Evolutionary conservation across 2,113 vertebrate genomes (phyloP).

Genomic region (Glareola pratincola): DNA sequence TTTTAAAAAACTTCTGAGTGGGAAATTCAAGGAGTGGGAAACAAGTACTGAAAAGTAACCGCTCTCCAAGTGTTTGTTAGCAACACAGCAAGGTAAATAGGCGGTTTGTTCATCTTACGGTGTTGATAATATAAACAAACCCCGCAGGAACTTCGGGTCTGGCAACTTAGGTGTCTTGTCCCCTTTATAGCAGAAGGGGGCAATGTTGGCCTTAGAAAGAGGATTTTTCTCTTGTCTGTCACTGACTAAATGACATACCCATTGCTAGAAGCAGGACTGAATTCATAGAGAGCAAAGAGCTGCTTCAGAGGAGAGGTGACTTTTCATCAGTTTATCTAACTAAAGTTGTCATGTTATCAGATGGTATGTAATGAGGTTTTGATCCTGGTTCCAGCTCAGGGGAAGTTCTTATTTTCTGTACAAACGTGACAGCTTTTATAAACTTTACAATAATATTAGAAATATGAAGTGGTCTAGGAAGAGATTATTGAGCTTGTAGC

Average conservation of each 20-base stretch:
- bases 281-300: background rate
- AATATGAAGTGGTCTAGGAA: background rate
- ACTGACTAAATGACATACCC: no score
- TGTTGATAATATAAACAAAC: background rate
- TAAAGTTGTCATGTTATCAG: background rate
- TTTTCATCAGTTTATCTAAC: background rate
- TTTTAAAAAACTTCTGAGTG: background rate
- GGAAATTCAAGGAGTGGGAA: background rate
- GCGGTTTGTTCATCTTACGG: accelerated
- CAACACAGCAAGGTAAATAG: background rate
- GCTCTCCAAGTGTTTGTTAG: background rate
- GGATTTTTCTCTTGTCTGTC: background rate
- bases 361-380: background rate
- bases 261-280: background rate
- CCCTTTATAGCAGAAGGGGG: constrained; percentile 35
- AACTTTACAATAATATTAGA: background rate
- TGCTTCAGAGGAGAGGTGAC: background rate
- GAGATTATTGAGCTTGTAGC: background rate
- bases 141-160: accelerated
- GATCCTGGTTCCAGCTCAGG: background rate
- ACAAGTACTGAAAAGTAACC: background rate
- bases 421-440: background rate
- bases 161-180: background rate
- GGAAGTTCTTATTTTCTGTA: background rate
- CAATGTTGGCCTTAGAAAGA: constrained; percentile 29